A percentile compares a stretch with the other conserved stretches of the same genome.
phyloP scores from a whole-genome alignment of 2,113 vertebrate genomes.

The Sialia sialis region DNA sequence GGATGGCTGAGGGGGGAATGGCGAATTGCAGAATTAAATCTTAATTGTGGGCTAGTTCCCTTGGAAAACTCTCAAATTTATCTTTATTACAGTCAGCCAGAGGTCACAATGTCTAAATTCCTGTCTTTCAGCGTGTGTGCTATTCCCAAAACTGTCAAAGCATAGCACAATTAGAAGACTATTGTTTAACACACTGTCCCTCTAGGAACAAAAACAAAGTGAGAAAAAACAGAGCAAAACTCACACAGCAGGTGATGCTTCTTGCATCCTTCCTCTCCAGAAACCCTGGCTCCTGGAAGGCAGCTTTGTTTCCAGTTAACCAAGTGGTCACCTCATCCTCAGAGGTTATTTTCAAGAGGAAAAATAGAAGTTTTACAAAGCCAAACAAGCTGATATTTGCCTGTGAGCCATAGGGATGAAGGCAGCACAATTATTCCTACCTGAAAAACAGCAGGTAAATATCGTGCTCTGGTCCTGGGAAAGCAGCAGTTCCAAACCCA shows the following conservation, averaged over 20 bases:
- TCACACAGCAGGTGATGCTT: slow-evolving; percentile 15
- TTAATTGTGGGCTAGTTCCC: not conserved
- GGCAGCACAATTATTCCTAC: not conserved
- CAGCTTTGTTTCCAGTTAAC: not conserved
- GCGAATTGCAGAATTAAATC: not conserved
- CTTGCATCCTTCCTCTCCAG: slow-evolving; percentile 5
- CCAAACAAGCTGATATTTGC: not conserved
- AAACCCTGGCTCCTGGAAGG: not conserved
- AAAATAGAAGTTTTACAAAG: not conserved
- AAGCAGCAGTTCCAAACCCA: not conserved
- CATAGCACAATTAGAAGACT: not conserved
- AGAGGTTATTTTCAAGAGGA: not conserved
- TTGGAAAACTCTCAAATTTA: not conserved
- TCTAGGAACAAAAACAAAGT: slow-evolving; percentile 16
- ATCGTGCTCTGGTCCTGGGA: not conserved
- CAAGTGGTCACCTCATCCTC: not conserved
- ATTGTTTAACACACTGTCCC: not conserved
- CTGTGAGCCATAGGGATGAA: not conserved
- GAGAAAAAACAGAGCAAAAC: not conserved
- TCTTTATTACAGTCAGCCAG: not conserved
- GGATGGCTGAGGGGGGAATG: not conserved
- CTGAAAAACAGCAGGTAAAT: not conserved
- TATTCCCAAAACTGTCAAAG: not conserved
- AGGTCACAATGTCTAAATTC: not conserved
- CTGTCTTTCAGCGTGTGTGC: not conserved